Evolutionary conservation across 2,113 vertebrate genomes (phyloP), one percentile per base, ranked within the genome.

Genomic region (Ameiurus melas): DNA sequence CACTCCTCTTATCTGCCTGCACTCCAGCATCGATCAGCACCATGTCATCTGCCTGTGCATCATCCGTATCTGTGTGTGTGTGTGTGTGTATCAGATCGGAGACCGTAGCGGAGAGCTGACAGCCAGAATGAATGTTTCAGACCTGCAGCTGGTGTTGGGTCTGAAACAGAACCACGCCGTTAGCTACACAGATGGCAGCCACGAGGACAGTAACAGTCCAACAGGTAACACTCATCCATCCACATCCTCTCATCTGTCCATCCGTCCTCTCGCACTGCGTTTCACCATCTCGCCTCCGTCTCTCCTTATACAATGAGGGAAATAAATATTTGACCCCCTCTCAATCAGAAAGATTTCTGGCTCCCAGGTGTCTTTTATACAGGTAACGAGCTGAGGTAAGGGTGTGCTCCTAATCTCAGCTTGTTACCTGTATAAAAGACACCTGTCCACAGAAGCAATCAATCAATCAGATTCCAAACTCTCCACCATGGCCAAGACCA

Each of bases 81-180:
- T 90, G 60, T 88, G 13, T 64, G 36, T 85, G 53, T 22, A 84
- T 81, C 88, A 96, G 96, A 95, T 94, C 4, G 98, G 97, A 91
- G 98, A 99, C 82, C 96, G 95, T 93, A 97, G 94, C 71, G 96
- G 97, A 6, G 98, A 99, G 85, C 93, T 97, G 64, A 98, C 98
- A 0, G 98, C 98, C 36, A 95, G 96, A 87, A 96, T 98, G 93
- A 99, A 99, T 88, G 94, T 99, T 90, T 97, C 97, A 2, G 97
- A 99, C 91, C 97, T 99, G 68, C 97, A 97, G 78, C 94, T 97
- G 94, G 97, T 97, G 66, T 96, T 99, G 64, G 96, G 97, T 84
- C 93, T 99, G 43, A 94, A 94, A 86, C 93, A 93, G 79, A 95
- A 90, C 90, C 87, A 90, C 75, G 96, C 95, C 84, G 8, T 30